These are phyloP conservation scores for Colletes latitarsis DNA, from an alignment of 1,140 invertebrate species.

Conservation along the genomic window DNA sequence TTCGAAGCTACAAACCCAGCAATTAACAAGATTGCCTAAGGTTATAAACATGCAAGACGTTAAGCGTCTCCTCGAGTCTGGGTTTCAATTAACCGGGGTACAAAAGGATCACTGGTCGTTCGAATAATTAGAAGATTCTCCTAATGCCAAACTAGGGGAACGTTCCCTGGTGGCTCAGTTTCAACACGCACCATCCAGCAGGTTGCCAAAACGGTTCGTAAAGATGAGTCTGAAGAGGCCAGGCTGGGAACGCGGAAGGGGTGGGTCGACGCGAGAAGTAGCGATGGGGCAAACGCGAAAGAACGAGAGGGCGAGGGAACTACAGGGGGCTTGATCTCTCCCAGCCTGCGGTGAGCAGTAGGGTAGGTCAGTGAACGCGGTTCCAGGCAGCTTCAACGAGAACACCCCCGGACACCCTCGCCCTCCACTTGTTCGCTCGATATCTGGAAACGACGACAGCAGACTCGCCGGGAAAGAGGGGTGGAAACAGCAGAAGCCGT, in stretches of 20 bases:
- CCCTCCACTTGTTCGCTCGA: slow-evolving; percentile 63
- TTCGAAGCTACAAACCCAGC: no score
- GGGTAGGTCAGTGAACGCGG: slow-evolving; percentile 70
- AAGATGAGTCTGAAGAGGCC: background rate
- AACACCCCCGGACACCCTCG: slow-evolving; percentile 58
- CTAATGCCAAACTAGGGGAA: no score
- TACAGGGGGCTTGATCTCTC: slow-evolving; percentile 35
- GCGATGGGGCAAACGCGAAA: slow-evolving; percentile 8
- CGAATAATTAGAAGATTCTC: background rate
- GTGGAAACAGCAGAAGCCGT: background rate
- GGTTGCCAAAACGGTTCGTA: background rate
- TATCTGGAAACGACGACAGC: slow-evolving; percentile 64
- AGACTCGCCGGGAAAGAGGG: slow-evolving; percentile 14
- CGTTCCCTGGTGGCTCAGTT: background rate
- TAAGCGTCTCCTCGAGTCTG: no score
- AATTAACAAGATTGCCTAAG: no score
- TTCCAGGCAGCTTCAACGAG: slow-evolving; percentile 63
- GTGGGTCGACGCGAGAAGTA: background rate
- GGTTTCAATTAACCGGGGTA: no score
- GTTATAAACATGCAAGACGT: no score
- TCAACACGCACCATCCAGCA: background rate
- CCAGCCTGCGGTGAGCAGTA: slow-evolving; percentile 43
- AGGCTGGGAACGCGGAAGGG: background rate
- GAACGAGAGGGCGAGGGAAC: background rate
- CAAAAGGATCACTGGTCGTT: background rate